Evolutionary conservation across 2,797 vertebrate genomes (phyloP).

Genomic region (Streptopelia turtur): DNA sequence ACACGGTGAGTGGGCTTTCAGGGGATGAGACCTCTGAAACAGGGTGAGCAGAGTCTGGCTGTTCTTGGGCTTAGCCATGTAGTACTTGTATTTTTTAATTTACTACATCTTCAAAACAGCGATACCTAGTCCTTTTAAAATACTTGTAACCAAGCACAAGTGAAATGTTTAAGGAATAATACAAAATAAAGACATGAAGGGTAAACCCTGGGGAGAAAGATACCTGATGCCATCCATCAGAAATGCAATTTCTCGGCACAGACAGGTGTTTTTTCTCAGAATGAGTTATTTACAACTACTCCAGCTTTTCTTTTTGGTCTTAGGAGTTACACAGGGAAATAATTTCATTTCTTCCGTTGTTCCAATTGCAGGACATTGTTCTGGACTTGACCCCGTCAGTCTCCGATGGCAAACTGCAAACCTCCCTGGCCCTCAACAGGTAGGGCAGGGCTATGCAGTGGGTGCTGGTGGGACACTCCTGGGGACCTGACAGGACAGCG

Average conservation of each 20-base stretch:
- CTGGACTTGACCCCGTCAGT: conserved; percentile 39
- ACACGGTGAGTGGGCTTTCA: conserved; percentile 25
- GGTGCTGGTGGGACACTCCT: accelerated
- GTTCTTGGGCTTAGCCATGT: neutral
- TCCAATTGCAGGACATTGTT: conserved; percentile 54
- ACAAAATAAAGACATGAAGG: neutral
- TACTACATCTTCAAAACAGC: accelerated
- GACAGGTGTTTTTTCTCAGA: neutral
- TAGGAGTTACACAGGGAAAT: neutral
- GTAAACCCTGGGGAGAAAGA: neutral
- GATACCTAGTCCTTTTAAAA: neutral
- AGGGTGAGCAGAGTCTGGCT: neutral
- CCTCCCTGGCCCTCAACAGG: conserved; percentile 66
- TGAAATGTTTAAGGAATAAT: neutral
- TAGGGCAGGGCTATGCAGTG: neutral
- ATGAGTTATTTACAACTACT: neutral
- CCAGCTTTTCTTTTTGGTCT: neutral
- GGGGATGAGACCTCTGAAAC: neutral
- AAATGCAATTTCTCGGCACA: neutral
- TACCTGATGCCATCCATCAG: neutral
- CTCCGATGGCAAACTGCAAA: neutral
- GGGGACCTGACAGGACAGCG: accelerated
- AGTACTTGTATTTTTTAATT: neutral
- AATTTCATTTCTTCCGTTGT: neutral
- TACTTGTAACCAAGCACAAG: accelerated